Evolutionary conservation across 2,113 vertebrate genomes (phyloP).

Genomic region (Cichladusa arquata): DNA sequence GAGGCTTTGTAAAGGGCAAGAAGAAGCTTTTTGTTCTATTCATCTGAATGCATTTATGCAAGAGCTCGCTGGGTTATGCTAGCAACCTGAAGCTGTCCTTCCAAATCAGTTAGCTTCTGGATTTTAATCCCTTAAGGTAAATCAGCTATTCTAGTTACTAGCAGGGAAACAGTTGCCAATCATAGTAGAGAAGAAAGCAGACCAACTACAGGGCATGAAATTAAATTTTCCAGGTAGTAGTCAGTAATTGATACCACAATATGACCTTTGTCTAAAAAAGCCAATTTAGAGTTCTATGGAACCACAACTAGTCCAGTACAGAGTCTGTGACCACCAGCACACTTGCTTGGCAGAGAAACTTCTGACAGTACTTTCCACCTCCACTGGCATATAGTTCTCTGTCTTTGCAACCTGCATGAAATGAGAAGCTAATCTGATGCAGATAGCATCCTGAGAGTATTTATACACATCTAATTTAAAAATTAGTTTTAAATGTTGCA

Average conservation of each 20-base stretch:
- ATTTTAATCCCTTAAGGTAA: constrained; percentile 46
- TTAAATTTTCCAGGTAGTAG: constrained; percentile 77
- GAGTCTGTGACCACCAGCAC: not conserved
- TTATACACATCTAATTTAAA: not conserved
- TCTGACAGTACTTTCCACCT: not conserved
- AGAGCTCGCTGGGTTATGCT: not conserved
- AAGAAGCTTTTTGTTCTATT: not conserved
- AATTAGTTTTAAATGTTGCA: not conserved
- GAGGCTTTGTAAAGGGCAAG: not conserved
- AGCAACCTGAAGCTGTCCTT: not conserved
- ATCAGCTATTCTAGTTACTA: constrained; percentile 55
- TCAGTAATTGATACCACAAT: constrained; percentile 71
- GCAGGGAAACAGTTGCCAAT: constrained; percentile 62
- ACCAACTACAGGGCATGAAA: constrained; percentile 72
- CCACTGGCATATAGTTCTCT: not conserved
- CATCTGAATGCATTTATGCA: not conserved
- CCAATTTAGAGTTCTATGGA: constrained; percentile 22
- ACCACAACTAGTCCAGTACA: not conserved
- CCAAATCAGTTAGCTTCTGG: constrained; percentile 14
- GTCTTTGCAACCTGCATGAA: not conserved
- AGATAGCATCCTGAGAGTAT: not conserved
- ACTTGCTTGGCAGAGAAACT: not conserved
- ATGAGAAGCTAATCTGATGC: not conserved
- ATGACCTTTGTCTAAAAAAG: constrained; percentile 64
- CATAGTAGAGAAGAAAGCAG: constrained; percentile 67